Evolutionary conservation across 2,113 vertebrate genomes (phyloP).

Genomic region (Prunella fulvescens): DNA sequence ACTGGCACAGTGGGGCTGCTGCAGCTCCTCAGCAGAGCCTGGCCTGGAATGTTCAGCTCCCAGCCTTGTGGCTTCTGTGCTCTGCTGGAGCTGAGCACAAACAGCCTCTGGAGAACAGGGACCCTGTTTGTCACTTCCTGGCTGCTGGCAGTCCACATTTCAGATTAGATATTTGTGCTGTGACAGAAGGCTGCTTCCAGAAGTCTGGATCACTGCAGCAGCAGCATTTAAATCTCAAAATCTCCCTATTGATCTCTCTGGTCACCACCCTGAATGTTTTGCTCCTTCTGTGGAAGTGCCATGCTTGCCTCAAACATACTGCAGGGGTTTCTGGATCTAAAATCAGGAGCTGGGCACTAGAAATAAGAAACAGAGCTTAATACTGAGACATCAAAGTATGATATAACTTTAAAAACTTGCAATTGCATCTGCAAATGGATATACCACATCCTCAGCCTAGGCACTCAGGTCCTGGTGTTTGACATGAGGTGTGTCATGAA

Average conservation of each 20-base stretch:
- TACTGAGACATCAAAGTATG: not conserved
- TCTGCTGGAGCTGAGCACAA: not conserved
- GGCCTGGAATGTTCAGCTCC: not conserved
- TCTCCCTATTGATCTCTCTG: not conserved
- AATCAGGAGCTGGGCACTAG: not conserved
- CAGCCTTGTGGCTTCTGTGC: not conserved
- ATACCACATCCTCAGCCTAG: not conserved
- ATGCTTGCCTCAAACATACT: not conserved
- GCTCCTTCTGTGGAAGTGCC: not conserved
- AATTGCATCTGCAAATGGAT: not conserved
- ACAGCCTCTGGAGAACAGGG: not conserved
- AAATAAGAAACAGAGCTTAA: not conserved
- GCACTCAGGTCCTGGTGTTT: not conserved
- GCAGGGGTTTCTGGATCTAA: not conserved
- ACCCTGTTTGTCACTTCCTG: not conserved
- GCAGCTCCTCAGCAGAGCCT: not conserved
- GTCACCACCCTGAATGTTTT: not conserved
- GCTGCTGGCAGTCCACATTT: not conserved
- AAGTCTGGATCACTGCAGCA: not conserved
- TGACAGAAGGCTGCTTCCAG: not conserved
- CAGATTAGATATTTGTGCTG: not conserved
- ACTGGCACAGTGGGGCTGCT: rapidly evolving
- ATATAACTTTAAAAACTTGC: not conserved
- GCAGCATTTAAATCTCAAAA: not conserved
- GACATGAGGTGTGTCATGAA: not conserved